These are phyloP conservation scores for Campaea margaritaria DNA, from an alignment of 2,888 invertebrate species.

Conservation along the genomic window DNA sequence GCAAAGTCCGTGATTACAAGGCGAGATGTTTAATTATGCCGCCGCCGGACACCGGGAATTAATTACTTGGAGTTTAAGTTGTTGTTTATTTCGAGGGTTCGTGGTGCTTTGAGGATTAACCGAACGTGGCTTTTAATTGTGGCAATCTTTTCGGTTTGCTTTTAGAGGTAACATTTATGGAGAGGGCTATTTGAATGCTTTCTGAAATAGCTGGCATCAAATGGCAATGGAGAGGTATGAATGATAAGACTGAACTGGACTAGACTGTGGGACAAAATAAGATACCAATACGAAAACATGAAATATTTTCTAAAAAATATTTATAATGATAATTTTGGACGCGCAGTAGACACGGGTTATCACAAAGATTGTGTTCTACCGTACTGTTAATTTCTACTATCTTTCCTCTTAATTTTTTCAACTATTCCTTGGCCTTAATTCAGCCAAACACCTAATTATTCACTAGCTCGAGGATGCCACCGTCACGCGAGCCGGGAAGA, in stretches of 20 bases:
- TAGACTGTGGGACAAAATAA: no score
- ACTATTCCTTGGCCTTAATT: conserved; percentile 29
- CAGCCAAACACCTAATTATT: conserved; percentile 39
- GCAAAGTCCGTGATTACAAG: conserved; percentile 79
- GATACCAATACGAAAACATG: no score
- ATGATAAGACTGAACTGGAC: no score
- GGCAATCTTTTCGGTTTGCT: conserved; percentile 18
- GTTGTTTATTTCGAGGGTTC: conserved; percentile 58
- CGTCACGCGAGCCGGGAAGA: conserved; percentile 45
- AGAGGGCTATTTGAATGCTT: no score
- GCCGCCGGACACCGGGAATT: conserved; percentile 74
- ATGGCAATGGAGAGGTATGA: no score
- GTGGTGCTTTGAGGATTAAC: conserved; percentile 55
- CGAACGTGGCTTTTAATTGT: conserved; percentile 44
- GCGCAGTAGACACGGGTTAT: no score
- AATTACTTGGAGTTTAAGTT: conserved; percentile 69
- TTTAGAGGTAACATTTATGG: conserved; percentile 12
- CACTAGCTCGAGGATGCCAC: conserved; percentile 46
- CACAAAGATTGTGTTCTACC: background rate
- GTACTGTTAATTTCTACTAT: background rate
- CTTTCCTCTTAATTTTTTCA: background rate
- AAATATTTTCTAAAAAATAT: no score
- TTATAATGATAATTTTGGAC: no score
- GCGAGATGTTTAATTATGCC: conserved; percentile 82
- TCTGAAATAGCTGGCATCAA: no score